Conservation (phyloP, 2,888 invertebrate genomes). For the Sisyra terminalis region DNA sequence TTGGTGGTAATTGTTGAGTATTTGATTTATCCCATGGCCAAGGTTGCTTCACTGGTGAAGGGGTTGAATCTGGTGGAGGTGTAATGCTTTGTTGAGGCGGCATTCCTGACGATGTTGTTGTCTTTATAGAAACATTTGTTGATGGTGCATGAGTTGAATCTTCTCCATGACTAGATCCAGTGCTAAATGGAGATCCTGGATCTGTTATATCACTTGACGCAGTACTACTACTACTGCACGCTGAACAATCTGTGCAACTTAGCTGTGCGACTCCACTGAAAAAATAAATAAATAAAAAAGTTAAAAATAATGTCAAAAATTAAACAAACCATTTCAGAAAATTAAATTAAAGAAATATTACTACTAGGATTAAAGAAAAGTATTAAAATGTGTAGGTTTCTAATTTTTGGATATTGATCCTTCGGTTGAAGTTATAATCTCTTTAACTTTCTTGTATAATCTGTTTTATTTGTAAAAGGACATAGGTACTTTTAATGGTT, state of each 20-base stretch:
- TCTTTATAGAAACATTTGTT: conserved; percentile 11
- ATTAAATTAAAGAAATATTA: too few relatives aligned
- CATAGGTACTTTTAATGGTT: too few relatives aligned
- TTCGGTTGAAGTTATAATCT: too few relatives aligned
- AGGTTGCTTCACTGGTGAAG: conserved; percentile 17
- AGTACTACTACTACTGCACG: conserved; percentile 38
- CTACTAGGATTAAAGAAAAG: too few relatives aligned
- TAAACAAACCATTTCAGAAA: too few relatives aligned
- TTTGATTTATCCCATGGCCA: conserved; percentile 17
- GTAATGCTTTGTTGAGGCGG: conserved; percentile 6
- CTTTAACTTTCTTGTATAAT: too few relatives aligned
- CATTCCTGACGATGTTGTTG: conserved; percentile 9
- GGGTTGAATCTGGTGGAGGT: conserved; percentile 14
- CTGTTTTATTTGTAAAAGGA: too few relatives aligned
- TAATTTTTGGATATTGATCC: too few relatives aligned
- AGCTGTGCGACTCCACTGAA: conserved; percentile 71
- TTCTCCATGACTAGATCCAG: conserved; percentile 34
- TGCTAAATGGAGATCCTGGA: conserved; percentile 71
- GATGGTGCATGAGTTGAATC: conserved; percentile 20
- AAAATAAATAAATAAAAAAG: conserved; percentile 20
- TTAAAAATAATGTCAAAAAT: neutral
- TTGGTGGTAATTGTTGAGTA: neutral
- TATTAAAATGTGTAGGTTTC: too few relatives aligned
- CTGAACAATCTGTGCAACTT: conserved; percentile 56
- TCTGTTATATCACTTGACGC: conserved; percentile 68